Conservation (phyloP, 2,888 invertebrate genomes). For the Cremastinae sp. region DNA sequence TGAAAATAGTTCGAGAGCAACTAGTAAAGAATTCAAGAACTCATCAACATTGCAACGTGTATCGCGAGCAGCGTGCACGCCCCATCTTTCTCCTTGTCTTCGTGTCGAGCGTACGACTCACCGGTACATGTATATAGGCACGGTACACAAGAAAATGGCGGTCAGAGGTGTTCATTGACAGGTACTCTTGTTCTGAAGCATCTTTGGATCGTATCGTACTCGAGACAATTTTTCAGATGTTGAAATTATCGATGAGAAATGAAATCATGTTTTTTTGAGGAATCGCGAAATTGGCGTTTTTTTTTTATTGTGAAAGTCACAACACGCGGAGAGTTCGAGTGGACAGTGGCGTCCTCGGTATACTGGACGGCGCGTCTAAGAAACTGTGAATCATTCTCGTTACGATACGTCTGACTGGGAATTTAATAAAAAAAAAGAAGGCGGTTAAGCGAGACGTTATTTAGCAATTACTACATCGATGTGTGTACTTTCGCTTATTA, state of each 20-base stretch:
- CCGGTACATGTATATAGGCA: too few species aligned
- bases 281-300: too few species aligned
- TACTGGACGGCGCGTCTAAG: slow-evolving; percentile 40
- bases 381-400: slow-evolving; percentile 50
- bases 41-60: too few species aligned
- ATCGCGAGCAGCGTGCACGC: slow-evolving; percentile 31
- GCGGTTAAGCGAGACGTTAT: background rate
- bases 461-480: slow-evolving; percentile 12
- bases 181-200: too few species aligned
- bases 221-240: too few species aligned
- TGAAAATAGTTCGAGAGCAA: too few species aligned
- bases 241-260: too few species aligned
- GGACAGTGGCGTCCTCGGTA: slow-evolving; percentile 8
- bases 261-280: too few species aligned
- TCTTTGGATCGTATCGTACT: too few species aligned
- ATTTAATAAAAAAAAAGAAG: background rate
- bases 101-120: background rate
- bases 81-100: background rate
- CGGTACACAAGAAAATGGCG: too few species aligned
- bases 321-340: background rate
- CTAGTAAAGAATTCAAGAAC: too few species aligned
- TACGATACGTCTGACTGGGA: slow-evolving; percentile 18
- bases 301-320: background rate
- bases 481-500: slow-evolving; percentile 10
- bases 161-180: too few species aligned